Evolutionary conservation across 2,113 vertebrate species (phyloP), one percentile per base, ranked within the genome.

Genomic region (Charina bottae): DNA sequence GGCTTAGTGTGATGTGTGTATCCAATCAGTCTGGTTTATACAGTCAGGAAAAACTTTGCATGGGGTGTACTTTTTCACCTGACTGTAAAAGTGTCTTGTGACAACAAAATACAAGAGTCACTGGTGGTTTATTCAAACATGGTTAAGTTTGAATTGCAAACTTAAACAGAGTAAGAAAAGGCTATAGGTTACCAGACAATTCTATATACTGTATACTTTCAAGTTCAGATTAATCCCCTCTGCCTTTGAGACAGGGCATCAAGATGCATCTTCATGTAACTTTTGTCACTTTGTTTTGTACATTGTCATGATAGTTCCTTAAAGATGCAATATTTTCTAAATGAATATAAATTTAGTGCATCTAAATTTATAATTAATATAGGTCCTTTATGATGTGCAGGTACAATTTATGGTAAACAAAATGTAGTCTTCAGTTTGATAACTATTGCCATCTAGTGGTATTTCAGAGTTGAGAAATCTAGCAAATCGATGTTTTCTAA

Each of bases 391-490:
- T 3, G 42, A 33, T 54, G 54, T 84, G 12, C 24, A 72, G n/a
- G 19, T 72, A 2, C 46, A 42, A 5, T 11, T 33, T 85, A 85
- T 46, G 53, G 17, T 28, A 90, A 56, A 78, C 28, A 90, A 56
- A 78, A 17, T 13, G 11, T n/a, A 17, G 33, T 58, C 6, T 62
- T 59, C 21, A 85, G 11, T 49, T 49, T 85, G 19, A 46, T 85
- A 54, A 33, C 58, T 83, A 42, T 37, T 92, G 91, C 91, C 91
- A 83, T 92, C 91, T 92, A 88, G 68, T 92, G 91, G 86, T 88
- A n/a, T 26, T 85, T 53, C 28, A 19, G 15, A 68, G 21, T 54
- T 24, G 58, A 21, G 17, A 90, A 49, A 56, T 15, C 54, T 58
- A 59, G 56, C 8, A 42, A 37, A 42, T 3, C 3, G 6, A 9